Evolutionary conservation across 2,113 vertebrate genomes (phyloP).

Genomic region (Microtus oregoni): DNA sequence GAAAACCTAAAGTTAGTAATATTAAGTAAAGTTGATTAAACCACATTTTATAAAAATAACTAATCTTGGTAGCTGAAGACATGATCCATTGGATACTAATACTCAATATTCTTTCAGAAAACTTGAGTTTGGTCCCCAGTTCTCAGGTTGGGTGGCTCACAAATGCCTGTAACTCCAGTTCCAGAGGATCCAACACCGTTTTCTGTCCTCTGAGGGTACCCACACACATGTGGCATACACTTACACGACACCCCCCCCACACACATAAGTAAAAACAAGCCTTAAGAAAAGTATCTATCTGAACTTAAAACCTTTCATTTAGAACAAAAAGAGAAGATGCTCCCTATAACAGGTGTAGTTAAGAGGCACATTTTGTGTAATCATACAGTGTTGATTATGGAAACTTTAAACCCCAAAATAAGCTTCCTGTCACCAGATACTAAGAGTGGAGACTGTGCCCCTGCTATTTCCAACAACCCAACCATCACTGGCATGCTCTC

Average conservation of each 20-base stretch:
- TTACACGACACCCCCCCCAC: too few species aligned
- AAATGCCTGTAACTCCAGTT: background rate
- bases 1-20: too few species aligned
- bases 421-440: background rate
- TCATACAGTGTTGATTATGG: background rate
- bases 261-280: too few species aligned
- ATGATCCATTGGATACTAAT: too few species aligned
- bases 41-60: background rate
- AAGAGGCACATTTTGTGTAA: background rate
- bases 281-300: conserved; percentile 7
- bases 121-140: background rate
- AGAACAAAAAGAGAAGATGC: background rate
- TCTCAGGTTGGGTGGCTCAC: background rate
- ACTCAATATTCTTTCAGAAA: background rate
- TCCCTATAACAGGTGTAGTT: background rate
- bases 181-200: too few species aligned
- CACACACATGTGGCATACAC: background rate
- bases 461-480: background rate
- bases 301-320: background rate
- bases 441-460: background rate
- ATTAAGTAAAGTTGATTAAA: background rate
- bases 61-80: background rate
- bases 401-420: background rate
- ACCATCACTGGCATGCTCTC: background rate
- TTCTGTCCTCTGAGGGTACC: background rate